These are phyloP conservation scores for Tetragonula carbonaria DNA, from an alignment of 2,888 invertebrate species.

Conservation along the genomic window DNA sequence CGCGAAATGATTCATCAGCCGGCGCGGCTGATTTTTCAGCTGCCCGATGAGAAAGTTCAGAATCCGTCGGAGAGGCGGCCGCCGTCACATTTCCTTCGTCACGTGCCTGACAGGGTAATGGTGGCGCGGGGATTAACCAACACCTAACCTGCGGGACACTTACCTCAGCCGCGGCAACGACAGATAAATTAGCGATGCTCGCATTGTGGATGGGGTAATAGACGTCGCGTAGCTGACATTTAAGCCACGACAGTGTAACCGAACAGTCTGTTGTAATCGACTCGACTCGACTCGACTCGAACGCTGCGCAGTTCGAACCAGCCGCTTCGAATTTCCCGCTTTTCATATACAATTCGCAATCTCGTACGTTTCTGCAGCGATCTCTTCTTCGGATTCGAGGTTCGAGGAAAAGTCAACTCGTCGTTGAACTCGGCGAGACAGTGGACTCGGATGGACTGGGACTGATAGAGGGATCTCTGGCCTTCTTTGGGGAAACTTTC, in stretches of 20 bases:
- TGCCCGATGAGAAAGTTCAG: constrained; percentile 57
- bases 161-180: constrained; percentile 58
- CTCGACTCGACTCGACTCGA: constrained; percentile 26
- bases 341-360: constrained; percentile 9
- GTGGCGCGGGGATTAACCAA: constrained; percentile 66
- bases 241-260: constrained; percentile 68
- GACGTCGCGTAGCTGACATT: constrained; percentile 72
- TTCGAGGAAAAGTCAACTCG: neutral
- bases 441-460: neutral
- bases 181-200: constrained; percentile 74
- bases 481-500: neutral
- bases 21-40: constrained; percentile 46
- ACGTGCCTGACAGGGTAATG: constrained; percentile 61
- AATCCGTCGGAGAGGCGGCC: constrained; percentile 53
- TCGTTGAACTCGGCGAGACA: neutral
- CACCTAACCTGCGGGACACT: constrained; percentile 59
- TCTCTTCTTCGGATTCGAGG: neutral
- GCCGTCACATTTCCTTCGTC: constrained; percentile 63
- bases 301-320: constrained; percentile 45
- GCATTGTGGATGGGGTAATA: constrained; percentile 73
- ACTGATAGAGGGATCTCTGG: neutral
- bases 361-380: neutral
- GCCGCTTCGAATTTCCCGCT: constrained; percentile 56
- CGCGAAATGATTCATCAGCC: constrained; percentile 41
- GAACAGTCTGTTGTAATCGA: constrained; percentile 66